phyloP scores from a whole-genome alignment of 2,797 vertebrate species.

The Ibycter americanus region DNA sequence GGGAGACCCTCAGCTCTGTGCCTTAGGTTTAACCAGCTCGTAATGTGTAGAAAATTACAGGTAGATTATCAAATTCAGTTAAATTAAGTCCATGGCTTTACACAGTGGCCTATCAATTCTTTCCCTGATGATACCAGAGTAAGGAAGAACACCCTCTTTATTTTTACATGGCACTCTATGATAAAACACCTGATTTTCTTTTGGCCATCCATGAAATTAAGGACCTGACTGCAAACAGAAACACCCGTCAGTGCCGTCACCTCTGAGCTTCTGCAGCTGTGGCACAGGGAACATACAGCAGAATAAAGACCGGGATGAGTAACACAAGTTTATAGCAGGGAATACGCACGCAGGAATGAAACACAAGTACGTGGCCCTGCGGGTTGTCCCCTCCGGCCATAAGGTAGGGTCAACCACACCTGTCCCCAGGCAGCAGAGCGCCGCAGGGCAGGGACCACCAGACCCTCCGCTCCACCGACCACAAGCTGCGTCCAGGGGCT shows the following conservation, averaged over 20 bases:
- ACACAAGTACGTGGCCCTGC: neutral
- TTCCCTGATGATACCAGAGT: neutral
- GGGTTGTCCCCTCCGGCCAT: neutral
- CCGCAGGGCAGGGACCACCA: neutral
- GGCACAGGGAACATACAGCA: fast-evolving
- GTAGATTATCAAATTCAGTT: neutral
- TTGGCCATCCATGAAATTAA: neutral
- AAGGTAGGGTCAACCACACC: neutral
- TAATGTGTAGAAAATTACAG: neutral
- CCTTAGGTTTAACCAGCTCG: neutral
- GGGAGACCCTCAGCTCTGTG: neutral
- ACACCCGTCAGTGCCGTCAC: neutral
- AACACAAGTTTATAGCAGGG: neutral
- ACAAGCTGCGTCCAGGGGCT: no score
- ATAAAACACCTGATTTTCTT: neutral
- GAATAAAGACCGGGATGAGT: neutral
- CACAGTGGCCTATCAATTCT: neutral
- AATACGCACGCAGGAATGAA: neutral
- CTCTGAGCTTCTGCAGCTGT: neutral
- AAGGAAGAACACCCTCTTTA: neutral
- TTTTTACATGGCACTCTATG: neutral
- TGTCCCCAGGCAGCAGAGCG: neutral
- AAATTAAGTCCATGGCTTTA: neutral
- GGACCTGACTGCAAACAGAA: neutral
- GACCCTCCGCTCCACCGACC: neutral